Conservation (phyloP, 2,888 invertebrate species). For the Neoascia interrupta region DNA sequence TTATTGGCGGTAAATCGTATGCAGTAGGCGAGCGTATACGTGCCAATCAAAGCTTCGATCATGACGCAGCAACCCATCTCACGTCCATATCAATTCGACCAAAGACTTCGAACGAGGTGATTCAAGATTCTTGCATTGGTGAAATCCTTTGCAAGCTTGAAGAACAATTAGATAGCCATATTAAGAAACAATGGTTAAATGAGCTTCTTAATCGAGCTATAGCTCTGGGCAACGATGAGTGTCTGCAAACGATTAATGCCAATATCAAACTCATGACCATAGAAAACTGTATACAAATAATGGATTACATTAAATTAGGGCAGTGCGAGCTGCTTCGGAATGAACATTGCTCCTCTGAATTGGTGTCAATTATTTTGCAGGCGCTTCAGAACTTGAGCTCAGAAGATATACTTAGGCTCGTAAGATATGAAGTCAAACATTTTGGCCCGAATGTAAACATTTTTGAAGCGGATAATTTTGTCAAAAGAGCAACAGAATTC, state of each 20-base stretch:
- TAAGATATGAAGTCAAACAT: slow-evolving; percentile 70
- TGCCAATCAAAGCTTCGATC: slow-evolving; percentile 71
- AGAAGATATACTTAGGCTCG: slow-evolving; percentile 70
- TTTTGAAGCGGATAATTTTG: slow-evolving; percentile 68
- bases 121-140: slow-evolving; percentile 73
- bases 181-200: slow-evolving; percentile 72
- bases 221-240: slow-evolving; percentile 74
- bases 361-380: slow-evolving; percentile 68
- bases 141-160: slow-evolving; percentile 73
- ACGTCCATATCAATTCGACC: slow-evolving; percentile 73
- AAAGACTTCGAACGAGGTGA: slow-evolving; percentile 71
- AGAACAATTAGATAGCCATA: slow-evolving; percentile 48
- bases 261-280: slow-evolving; percentile 71
- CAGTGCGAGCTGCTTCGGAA: slow-evolving; percentile 31
- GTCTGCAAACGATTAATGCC: slow-evolving; percentile 72
- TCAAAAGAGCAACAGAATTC: slow-evolving; percentile 71
- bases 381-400: slow-evolving; percentile 71
- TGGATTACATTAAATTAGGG: slow-evolving; percentile 70
- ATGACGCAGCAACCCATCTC: slow-evolving; percentile 73
- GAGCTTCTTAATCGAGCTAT: slow-evolving; percentile 73
- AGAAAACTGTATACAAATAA: slow-evolving; percentile 71
- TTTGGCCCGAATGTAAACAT: slow-evolving; percentile 69
- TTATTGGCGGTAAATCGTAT: slow-evolving; percentile 73
- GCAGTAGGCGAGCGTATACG: slow-evolving; percentile 72
- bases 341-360: neutral